Evolutionary conservation across 1,140 invertebrate genomes (phyloP), one percentile per base, ranked within the genome.

Genomic region (Cylas formicarius): DNA sequence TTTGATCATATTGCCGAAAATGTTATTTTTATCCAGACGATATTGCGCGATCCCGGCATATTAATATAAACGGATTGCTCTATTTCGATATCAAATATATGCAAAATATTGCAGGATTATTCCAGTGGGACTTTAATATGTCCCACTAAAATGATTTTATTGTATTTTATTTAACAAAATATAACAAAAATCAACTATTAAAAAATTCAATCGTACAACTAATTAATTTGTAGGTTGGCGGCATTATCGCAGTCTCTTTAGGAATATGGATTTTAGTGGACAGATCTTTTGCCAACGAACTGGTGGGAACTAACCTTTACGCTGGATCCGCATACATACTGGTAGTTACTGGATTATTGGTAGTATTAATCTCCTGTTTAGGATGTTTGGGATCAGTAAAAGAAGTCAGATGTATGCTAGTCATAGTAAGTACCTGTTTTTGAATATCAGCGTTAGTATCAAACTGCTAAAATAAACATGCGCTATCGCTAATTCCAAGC

Each of bases 331-430:
- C 87, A 19, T 87, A 83, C 49, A 83, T 91, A 43, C 68, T 92
- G 17, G 76, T 91, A 14, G 79, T 77, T 2, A 86, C 83, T 28
- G 89, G 88, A 7, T 74, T 81, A 10, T 67, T 85, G 16, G 79
- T 88, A 20, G 74, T 81, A 48, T 56, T 92, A 23, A 77, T 91
- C 17, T 82, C 87, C 3, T 82, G 90, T 60, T 75, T 93, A 44
- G 90, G 90, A 19, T 91, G 88, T 63, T 71, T 88, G 33, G 90
- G 89, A 11, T 86, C 90, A 4, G 76, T 84, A 10, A 86, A 82
- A 52, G 89, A 92, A 73, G 79, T 92, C 40, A 88, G 90, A 66
- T 93, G 87, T 63, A 80, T 92, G 76, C 72, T 92, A 5, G 71
- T 92, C 28, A 86, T 82, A 66, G 88, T 91, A 69, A 73, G 73